Evolutionary conservation across 2,888 invertebrate genomes (phyloP), one percentile per base, ranked within the genome.

Genomic region (Plemyria rubiginata): DNA sequence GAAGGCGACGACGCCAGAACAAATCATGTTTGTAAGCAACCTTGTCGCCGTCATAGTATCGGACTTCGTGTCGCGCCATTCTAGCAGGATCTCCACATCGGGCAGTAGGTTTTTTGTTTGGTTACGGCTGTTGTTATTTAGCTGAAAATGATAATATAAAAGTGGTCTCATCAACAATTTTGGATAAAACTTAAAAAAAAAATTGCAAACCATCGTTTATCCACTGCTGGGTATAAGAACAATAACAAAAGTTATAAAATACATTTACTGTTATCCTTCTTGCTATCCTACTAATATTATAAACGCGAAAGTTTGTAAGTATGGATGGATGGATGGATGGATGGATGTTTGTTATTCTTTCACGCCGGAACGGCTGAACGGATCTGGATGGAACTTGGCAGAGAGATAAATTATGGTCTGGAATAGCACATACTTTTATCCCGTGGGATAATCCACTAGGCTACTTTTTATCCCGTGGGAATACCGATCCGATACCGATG

Each of bases 1-100:
- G 94, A 99, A 98, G 54, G 97, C 98, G 38, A 96, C 95, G 59
- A 98, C 97, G 55, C 97, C 97, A 60, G 96, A 94, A 85, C 97
- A 98, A 84, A 98, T 96, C 97, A 98, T 98, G 85, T 98, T 96
- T 36, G 97, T 97, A 88, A 98, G 95, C 74, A 96, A 94, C 74
- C 94, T 94, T 53, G 98, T 98, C 67, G 98, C 96, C 72, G 94
- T 92, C 77, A 97, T 96, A 51, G 97, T 97, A 76, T 98, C 97
- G 68, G 97, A 97, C 82, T 94, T 94, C 53, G 97, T 97, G 90
- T 98, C 98, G 86, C 95, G 95, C 96, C 97, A 98, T 82, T 94
- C 94, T 84, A 97, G 86, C 68, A 93, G 89, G 76, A 98, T 87
- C 51, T 94, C 93, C 66, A 97, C 96, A 77, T 96, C 95, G 50